Evolutionary conservation across 2,113 vertebrate genomes (phyloP), one percentile per base, ranked within the genome.

Genomic region (Platichthys flesus): DNA sequence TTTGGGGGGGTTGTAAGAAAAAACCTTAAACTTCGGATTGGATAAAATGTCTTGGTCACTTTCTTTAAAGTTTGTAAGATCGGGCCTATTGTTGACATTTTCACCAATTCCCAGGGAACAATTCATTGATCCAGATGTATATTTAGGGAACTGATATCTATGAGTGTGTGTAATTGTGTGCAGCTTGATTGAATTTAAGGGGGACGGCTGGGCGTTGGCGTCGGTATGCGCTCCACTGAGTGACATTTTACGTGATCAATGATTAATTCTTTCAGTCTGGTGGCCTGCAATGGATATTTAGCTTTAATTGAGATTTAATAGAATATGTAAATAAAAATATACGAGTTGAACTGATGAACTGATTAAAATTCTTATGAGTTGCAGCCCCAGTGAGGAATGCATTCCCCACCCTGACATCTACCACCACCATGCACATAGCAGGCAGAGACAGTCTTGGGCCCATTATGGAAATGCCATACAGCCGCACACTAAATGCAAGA

Each of bases 401-500:
- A 58, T 58, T 70, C 82, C 80, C 74, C 78, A 67, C 71, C 84
- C 69, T 73, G 70, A 79, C 67, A 68, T 74, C 76, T 31, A 31
- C 31, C 70, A 59, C 42, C 12, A 0, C 49, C 70, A 57, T 52
- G 45, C 62, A 54, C 63, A 42, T 40, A 74, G 56, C 4, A 66
- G 71, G 13, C 1, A n/a, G 61, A 78, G 65, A 78, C 58, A 64
- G 78, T 67, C 60, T 60, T 64, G 74, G 75, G 82, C 71, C 67
- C 85, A 67, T 74, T 20, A 9, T 81, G 81, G 88, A 85, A 90
- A 89, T 81, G 61, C 74, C 80, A 73, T 54, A 65, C 4, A 7
- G 72, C 83, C 71, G 26, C 78, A 76, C 68, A 72, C 23, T 62
- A 83, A 90, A 90, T 58, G 74, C 66, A 80, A 91, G 83, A 79